A percentile compares a stretch with the other conserved stretches of the same genome.
Conservation (phyloP, 1,140 invertebrate genomes). For the Brachionus asplanchnoidis region DNA sequence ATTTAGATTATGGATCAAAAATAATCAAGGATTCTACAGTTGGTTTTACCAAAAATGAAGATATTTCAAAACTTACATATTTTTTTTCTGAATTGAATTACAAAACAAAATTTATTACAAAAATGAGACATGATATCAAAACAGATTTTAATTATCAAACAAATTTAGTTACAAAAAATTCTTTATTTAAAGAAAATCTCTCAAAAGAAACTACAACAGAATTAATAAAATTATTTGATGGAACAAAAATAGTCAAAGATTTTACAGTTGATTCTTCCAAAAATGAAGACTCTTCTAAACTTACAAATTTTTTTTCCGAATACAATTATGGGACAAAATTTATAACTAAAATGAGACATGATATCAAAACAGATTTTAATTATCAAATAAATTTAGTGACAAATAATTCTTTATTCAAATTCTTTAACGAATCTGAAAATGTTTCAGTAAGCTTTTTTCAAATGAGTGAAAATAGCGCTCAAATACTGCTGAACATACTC, state of each 20-base stretch:
- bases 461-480: neutral
- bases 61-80: neutral
- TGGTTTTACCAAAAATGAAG: neutral
- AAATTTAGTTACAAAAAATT: neutral
- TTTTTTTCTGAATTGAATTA: neutral
- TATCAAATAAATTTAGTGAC: too few species aligned
- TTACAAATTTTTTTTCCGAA: neutral
- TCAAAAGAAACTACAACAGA: neutral
- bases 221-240: neutral
- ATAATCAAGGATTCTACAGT: neutral
- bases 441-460: neutral
- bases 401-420: neutral
- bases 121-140: neutral
- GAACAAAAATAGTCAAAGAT: neutral
- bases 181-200: neutral
- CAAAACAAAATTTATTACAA: neutral
- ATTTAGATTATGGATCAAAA: neutral
- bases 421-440: neutral
- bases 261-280: neutral
- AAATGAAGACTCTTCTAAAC: neutral
- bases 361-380: neutral
- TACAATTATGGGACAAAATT: neutral
- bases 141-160: too few species aligned
- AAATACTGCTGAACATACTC: neutral
- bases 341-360: neutral